Evolutionary conservation across 2,888 invertebrate species (phyloP).

Genomic region (Philereme vetulata): DNA sequence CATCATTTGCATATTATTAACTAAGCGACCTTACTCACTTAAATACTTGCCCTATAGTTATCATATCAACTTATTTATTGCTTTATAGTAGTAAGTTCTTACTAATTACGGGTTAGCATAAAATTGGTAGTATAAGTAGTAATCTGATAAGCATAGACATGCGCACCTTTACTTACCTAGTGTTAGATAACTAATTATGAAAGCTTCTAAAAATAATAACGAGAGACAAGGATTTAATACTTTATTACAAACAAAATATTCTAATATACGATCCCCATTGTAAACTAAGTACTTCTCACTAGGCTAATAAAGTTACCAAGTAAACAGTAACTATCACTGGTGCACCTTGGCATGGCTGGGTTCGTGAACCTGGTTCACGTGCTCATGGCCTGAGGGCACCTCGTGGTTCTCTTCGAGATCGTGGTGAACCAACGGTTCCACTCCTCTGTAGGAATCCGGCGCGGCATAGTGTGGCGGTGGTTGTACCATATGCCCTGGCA

Average conservation of each 20-base stretch:
- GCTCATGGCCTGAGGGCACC: conserved; percentile 41
- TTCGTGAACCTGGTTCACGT: conserved; percentile 43
- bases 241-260: background rate
- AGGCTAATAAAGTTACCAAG: conserved; percentile 2
- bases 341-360: conserved; percentile 39
- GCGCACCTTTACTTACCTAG: too few species aligned
- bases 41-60: too few species aligned
- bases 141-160: too few species aligned
- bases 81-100: too few species aligned
- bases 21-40: too few species aligned
- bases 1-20: too few species aligned
- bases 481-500: conserved; percentile 58
- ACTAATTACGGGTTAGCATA: too few species aligned
- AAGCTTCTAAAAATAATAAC: background rate
- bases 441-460: conserved; percentile 53
- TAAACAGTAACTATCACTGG: conserved; percentile 27
- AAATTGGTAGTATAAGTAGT: too few species aligned
- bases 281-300: conserved; percentile 7
- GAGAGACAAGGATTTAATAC: background rate
- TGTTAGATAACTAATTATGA: background rate
- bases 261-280: background rate
- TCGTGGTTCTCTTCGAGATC: conserved; percentile 45
- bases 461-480: conserved; percentile 40
- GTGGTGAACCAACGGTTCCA: conserved; percentile 45
- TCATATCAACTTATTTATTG: too few species aligned